Evolutionary conservation across 2,797 vertebrate species (phyloP).

Genomic region (Tadarida brasiliensis): DNA sequence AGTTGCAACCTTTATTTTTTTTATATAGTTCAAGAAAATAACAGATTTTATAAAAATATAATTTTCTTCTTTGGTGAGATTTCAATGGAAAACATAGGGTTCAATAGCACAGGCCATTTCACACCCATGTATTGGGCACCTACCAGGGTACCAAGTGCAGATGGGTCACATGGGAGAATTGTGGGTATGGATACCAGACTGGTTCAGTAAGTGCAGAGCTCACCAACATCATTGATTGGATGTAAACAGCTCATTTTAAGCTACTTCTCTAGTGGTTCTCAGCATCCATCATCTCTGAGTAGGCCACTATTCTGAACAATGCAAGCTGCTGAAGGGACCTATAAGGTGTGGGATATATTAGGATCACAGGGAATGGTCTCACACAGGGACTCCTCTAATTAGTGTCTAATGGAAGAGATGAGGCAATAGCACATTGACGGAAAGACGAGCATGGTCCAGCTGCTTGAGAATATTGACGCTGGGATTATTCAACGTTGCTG

Average conservation of each 20-base stretch:
- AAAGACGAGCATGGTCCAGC: not conserved
- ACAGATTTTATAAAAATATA: not conserved
- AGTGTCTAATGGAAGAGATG: constrained; percentile 57
- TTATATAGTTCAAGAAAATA: not conserved
- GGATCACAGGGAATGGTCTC: constrained; percentile 28
- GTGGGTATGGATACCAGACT: not conserved
- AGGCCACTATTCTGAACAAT: not conserved
- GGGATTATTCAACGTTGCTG: not conserved
- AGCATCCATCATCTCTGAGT: not conserved
- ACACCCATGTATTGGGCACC: not conserved
- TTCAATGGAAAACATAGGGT: not conserved
- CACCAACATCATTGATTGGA: not conserved
- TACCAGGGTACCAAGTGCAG: not conserved
- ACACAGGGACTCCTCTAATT: constrained; percentile 58
- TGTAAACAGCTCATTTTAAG: constrained; percentile 27
- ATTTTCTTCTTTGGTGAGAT: not conserved
- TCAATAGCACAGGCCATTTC: not conserved
- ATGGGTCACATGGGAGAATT: not conserved
- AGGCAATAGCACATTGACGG: not conserved
- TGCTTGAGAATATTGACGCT: constrained; percentile 6
- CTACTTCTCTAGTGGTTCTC: not conserved
- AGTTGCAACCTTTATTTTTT: not conserved
- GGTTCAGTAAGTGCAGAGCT: not conserved
- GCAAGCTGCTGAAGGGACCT: not conserved
- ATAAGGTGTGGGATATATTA: not conserved